Conservation (phyloP, 2,113 vertebrate species). For the Hypomesus transpacificus region DNA sequence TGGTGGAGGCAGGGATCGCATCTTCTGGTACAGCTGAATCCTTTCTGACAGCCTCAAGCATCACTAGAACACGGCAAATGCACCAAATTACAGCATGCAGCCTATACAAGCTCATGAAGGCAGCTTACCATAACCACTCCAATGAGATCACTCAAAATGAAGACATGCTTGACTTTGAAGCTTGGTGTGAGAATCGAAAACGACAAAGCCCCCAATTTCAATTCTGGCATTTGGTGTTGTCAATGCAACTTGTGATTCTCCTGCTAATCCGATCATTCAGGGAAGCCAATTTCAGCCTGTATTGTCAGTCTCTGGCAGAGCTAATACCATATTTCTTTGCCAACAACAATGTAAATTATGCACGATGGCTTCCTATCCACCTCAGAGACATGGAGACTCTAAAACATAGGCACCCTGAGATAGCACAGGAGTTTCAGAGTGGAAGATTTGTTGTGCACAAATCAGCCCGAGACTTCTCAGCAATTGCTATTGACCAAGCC, state of each 20-base stretch:
- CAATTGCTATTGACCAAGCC: background rate
- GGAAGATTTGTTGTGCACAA: background rate
- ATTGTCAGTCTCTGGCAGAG: background rate
- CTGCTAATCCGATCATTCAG: conserved; percentile 5
- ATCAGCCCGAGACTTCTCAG: background rate
- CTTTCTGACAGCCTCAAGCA: no score
- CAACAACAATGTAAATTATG: background rate
- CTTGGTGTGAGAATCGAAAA: conserved; percentile 3
- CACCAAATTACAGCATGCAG: conserved; percentile 3
- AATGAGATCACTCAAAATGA: background rate
- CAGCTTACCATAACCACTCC: background rate
- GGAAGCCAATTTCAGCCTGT: conserved; percentile 5
- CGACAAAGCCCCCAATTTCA: background rate
- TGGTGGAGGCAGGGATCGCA: background rate
- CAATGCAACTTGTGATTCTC: background rate
- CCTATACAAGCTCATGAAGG: background rate
- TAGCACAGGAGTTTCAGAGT: background rate
- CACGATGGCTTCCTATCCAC: background rate
- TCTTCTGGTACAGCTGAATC: background rate
- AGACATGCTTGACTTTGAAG: background rate
- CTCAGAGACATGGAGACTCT: background rate
- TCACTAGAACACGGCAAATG: background rate
- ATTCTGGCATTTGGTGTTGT: background rate
- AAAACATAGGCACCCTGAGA: background rate
- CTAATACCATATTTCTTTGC: conserved; percentile 2